These are phyloP conservation scores for Cryptophagus acutangulus DNA, from an alignment of 2,888 invertebrate species.

Conservation along the genomic window DNA sequence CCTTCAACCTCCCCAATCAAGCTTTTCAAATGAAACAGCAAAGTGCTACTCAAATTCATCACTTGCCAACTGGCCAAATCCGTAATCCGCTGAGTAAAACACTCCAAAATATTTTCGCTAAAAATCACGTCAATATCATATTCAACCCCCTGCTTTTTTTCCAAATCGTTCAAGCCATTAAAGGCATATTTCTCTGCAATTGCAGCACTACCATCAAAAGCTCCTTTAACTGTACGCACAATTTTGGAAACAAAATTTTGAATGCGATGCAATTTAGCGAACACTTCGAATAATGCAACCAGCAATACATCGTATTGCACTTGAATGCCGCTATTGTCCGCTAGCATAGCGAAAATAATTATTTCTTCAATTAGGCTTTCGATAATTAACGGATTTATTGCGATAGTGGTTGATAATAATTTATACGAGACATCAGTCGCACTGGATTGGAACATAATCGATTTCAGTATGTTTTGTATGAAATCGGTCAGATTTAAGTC, in stretches of 20 bases:
- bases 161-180: slow-evolving; percentile 19
- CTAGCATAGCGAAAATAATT: slow-evolving; percentile 34
- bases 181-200: slow-evolving; percentile 22
- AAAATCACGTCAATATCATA: slow-evolving; percentile 31
- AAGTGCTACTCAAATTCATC: slow-evolving; percentile 41
- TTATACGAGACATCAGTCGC: slow-evolving; percentile 31
- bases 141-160: slow-evolving; percentile 9
- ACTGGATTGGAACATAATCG: slow-evolving; percentile 29
- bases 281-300: slow-evolving; percentile 38
- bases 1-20: slow-evolving; percentile 28
- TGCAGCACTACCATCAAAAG: slow-evolving; percentile 17
- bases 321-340: slow-evolving; percentile 23
- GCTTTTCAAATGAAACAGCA: slow-evolving; percentile 37
- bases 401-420: slow-evolving; percentile 34
- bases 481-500: slow-evolving; percentile 33
- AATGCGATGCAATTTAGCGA: slow-evolving; percentile 40
- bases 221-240: slow-evolving; percentile 32
- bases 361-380: slow-evolving; percentile 35
- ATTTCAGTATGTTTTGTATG: slow-evolving; percentile 32
- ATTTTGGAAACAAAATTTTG: slow-evolving; percentile 42
- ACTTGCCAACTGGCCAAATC: slow-evolving; percentile 40
- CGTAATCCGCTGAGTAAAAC: slow-evolving; percentile 36
- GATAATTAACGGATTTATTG: slow-evolving; percentile 40
- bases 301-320: slow-evolving; percentile 35
- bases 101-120: slow-evolving; percentile 35